Evolutionary conservation across 2,888 invertebrate species (phyloP).

Genomic region (Agonopterix subpropinquella): DNA sequence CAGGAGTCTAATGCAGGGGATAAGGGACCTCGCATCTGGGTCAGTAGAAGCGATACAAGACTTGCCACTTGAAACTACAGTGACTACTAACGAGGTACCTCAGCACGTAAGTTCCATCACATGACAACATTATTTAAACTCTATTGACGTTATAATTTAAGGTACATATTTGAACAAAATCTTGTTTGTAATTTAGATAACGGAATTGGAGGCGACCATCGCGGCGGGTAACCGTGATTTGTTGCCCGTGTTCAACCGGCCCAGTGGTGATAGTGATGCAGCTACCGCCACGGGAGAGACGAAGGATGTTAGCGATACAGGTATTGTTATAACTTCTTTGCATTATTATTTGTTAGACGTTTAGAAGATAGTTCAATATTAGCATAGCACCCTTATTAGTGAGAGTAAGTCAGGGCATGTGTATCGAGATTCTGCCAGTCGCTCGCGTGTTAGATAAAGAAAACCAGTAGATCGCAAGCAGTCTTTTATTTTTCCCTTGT

Average conservation of each 20-base stretch:
- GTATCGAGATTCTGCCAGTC: too few species aligned
- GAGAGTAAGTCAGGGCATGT: too few species aligned
- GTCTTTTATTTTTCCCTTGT: too few species aligned
- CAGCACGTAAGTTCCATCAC: slow-evolving; percentile 47
- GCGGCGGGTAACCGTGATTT: slow-evolving; percentile 80
- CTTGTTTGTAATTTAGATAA: slow-evolving; percentile 36
- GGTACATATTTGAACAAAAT: slow-evolving; percentile 8
- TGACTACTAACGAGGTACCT: slow-evolving; percentile 38
- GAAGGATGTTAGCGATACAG: slow-evolving; percentile 48
- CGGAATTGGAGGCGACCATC: slow-evolving; percentile 64
- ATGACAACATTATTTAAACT: too few species aligned
- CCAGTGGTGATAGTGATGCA: slow-evolving; percentile 41
- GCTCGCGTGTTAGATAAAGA: too few species aligned
- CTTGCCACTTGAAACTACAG: slow-evolving; percentile 47
- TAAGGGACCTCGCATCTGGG: slow-evolving; percentile 52
- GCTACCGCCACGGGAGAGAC: slow-evolving; percentile 29
- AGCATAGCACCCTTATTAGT: too few species aligned
- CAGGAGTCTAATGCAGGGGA: slow-evolving; percentile 52
- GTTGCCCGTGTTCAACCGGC: slow-evolving; percentile 76
- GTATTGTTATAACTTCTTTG: slow-evolving; percentile 27
- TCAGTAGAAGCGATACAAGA: slow-evolving; percentile 52
- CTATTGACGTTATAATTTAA: too few species aligned
- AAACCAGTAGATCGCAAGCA: too few species aligned
- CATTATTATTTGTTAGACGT: too few species aligned
- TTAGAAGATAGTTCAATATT: too few species aligned